Conservation (phyloP, 2,888 invertebrate genomes). For the Acanthosepion pharaonis region DNA sequence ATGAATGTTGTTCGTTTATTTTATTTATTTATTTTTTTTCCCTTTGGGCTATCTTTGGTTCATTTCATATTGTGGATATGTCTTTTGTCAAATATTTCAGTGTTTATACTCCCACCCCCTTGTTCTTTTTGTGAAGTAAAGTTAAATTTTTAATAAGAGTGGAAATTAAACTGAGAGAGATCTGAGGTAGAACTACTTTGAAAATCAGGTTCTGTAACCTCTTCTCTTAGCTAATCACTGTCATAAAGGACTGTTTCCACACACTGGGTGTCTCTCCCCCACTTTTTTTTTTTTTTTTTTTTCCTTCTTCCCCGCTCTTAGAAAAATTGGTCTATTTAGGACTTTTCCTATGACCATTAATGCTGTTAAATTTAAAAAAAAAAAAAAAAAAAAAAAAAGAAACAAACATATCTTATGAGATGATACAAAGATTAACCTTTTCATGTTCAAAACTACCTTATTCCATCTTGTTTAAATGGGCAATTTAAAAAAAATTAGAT, state of each 20-base stretch:
- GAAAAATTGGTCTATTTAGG: not conserved
- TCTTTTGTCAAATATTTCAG: not conserved
- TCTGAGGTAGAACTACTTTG: not conserved
- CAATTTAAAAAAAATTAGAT: not conserved
- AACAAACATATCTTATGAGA: not conserved
- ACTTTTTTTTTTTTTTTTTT: no score
- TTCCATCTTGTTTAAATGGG: not conserved
- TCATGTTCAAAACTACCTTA: not conserved
- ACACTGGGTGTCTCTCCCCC: not conserved
- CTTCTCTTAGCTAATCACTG: not conserved
- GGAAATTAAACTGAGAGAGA: no score
- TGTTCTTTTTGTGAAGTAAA: no score
- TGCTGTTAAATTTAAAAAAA: no score
- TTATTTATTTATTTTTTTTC: not conserved
- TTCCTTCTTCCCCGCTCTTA: not conserved
- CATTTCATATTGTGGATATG: not conserved
- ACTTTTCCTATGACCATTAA: no score
- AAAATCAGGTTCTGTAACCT: not conserved
- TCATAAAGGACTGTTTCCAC: not conserved
- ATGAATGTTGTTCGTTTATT: not conserved
- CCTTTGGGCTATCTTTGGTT: not conserved
- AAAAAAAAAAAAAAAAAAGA: no score
- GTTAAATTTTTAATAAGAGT: no score
- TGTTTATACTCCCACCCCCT: no score
- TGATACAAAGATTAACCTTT: not conserved